Percentiles rank a stretch among this genome's conserved stretches.
Conservation (phyloP, 2,888 invertebrate genomes). For the Poecilobothrus nobilitatus region DNA sequence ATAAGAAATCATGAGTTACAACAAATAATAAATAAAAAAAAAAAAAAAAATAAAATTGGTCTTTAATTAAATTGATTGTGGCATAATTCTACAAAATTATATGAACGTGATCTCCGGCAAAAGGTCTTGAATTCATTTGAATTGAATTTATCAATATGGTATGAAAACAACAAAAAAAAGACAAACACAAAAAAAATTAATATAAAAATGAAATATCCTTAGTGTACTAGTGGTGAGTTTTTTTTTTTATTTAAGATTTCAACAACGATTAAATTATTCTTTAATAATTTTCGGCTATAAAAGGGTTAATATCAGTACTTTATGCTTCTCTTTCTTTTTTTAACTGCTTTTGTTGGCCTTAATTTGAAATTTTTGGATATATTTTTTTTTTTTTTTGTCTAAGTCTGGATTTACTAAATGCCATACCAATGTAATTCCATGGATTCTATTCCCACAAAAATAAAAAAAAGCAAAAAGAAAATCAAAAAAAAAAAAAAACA, state of each 20-base stretch:
- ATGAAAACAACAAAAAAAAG: no score
- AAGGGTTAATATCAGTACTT: conserved; percentile 6
- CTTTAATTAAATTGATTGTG: conserved; percentile 6
- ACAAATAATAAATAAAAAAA: not conserved
- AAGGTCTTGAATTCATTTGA: not conserved
- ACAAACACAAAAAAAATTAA: no score
- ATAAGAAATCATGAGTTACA: conserved; percentile 3
- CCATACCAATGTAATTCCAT: no score
- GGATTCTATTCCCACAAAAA: no score
- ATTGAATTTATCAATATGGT: no score
- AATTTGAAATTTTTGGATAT: no score
- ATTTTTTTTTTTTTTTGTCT: no score
- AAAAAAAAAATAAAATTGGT: not conserved
- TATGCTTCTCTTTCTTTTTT: not conserved
- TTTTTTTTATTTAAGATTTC: not conserved
- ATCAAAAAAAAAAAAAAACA: no score
- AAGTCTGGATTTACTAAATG: no score
- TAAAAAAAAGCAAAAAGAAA: no score
- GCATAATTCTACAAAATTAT: conserved; percentile 6
- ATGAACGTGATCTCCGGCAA: conserved; percentile 6
- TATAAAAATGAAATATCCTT: not conserved
- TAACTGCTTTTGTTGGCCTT: no score
- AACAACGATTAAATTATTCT: not conserved
- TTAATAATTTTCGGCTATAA: conserved; percentile 4
- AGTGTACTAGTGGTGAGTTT: not conserved